These are phyloP conservation scores for Galaxias olidus DNA, from an alignment of 2,797 vertebrate species.

Conservation along the genomic window DNA sequence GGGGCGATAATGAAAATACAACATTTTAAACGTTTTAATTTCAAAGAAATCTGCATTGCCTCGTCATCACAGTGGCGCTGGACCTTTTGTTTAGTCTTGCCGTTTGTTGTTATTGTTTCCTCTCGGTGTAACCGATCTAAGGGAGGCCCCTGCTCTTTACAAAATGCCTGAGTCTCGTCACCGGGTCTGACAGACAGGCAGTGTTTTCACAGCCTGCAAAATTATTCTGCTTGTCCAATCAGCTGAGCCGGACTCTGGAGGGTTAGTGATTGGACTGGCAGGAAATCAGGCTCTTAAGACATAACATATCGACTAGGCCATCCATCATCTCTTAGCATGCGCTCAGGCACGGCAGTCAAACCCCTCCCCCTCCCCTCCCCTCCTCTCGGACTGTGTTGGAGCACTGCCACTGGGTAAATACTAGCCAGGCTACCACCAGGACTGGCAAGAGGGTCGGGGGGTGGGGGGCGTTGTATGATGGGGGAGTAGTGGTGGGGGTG, in stretches of 20 bases:
- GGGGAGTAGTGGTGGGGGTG: constrained; percentile 75
- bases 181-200: constrained; percentile 82
- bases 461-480: constrained; percentile 47
- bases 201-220: constrained; percentile 95
- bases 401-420: constrained; percentile 95
- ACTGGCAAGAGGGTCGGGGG: constrained; percentile 40
- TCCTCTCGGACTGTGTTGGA: constrained; percentile 82
- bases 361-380: constrained; percentile 57
- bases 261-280: constrained; percentile 99
- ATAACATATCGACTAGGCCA: constrained; percentile 98
- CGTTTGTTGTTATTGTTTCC: constrained; percentile 77
- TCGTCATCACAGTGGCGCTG: constrained; percentile 56
- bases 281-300: constrained; percentile 99
- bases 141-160: constrained; percentile 71
- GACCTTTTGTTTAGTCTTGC: constrained; percentile 73
- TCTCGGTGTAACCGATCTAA: constrained; percentile 67
- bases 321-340: constrained; percentile 99
- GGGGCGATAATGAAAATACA: constrained; percentile 70
- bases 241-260: constrained; percentile 92
- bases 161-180: constrained; percentile 76
- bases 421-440: constrained; percentile 65
- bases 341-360: constrained; percentile 84
- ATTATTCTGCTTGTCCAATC: constrained; percentile 97
- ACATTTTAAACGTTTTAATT: constrained; percentile 55
- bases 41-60: constrained; percentile 59